Base-by-base conservation (phyloP, 2,113 vertebrate genomes). In the Tylochromis polylepis region DNA sequence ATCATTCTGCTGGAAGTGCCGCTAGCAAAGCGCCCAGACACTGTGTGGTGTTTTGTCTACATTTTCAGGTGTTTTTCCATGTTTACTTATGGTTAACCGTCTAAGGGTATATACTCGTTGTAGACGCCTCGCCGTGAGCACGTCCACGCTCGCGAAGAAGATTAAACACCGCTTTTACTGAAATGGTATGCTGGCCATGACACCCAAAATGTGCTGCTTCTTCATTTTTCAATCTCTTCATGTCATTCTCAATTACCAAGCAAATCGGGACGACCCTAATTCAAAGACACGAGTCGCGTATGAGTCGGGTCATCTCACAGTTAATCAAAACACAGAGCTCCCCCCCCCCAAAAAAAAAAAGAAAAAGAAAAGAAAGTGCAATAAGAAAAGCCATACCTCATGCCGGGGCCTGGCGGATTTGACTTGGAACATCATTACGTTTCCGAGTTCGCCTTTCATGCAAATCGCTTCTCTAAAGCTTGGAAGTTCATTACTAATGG, bases 401-500 rank as follows among this genome's bases (percentile, higher is more conserved):
- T 67, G 86, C 67, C 51, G 16, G 38, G 84, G 91, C 75, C 79
- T 72, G 87, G 91, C 85, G 82, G 85, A 95, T 95, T 94, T 91
- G 86, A 91, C 91, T 92, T 20, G 57, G 85, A 93, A 94, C 90
- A 95, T 94, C 91, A 94, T 94, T 94, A 92, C 55, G 58, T 92
- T 92, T 90, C 86, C 81, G 79, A 84, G 86, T 90, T 93, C 87
- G 90, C 87, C 90, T 93, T 93, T 93, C 91, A 96, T 95, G 95
- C 94, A 96, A 95, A 96, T 96, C 22, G 57, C 91, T 90, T 91
- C 84, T 72, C 84, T 85, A 84, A 77, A 91, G 93, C 93, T 91
- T 90, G 85, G 85, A 95, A 95, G 92, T 95, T 95, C 94, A 95
- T 95, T 94, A 95, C 92, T 95, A 94, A 95, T 95, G 88, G 93